Conservation (phyloP, 2,888 invertebrate genomes). For the Chirona hameri region DNA sequence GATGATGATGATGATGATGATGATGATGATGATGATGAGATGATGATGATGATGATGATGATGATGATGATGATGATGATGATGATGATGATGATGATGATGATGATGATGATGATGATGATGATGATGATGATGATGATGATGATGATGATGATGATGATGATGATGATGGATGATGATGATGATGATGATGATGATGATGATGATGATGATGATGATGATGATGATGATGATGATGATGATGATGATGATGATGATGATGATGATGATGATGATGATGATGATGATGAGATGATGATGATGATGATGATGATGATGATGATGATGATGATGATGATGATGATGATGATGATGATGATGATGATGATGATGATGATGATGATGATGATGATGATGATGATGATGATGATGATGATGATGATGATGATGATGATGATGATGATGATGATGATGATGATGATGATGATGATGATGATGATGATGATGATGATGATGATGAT, state of each 20-base stretch:
- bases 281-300: too few relatives aligned
- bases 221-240: slow-evolving; percentile 1
- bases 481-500: too few relatives aligned
- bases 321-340: slow-evolving; percentile 23
- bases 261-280: background rate
- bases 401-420: background rate
- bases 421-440: background rate
- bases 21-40: too few relatives aligned
- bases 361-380: slow-evolving; percentile 3
- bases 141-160: slow-evolving; percentile 13
- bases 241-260: slow-evolving; percentile 1
- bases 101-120: slow-evolving; percentile 2
- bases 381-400: background rate
- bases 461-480: too few relatives aligned
- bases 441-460: too few relatives aligned
- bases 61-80: background rate
- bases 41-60: too few relatives aligned
- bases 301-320: too few relatives aligned
- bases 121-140: background rate
- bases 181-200: background rate
- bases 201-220: background rate
- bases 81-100: slow-evolving; percentile 13
- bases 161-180: too few relatives aligned
- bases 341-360: slow-evolving; percentile 2
- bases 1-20: background rate